Percentiles rank a stretch among this genome's conserved stretches.
Evolutionary conservation across 2,797 vertebrate genomes (phyloP).

Genomic region (Yasuhikotakia modesta): DNA sequence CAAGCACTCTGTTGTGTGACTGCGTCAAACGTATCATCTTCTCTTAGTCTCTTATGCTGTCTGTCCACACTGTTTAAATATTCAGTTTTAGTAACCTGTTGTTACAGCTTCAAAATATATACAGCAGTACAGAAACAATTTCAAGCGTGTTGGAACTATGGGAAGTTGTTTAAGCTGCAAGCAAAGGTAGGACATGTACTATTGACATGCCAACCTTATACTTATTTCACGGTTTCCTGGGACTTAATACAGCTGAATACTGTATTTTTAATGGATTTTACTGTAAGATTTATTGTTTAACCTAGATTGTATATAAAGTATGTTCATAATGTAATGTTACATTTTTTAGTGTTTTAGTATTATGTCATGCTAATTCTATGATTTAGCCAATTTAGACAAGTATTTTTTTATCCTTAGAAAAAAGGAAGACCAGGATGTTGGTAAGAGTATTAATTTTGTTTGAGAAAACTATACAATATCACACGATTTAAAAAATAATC

Average conservation of each 20-base stretch:
- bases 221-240: not conserved
- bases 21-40: not conserved
- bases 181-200: slow-evolving; percentile 12
- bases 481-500: too few species aligned
- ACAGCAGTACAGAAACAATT: not conserved
- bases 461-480: too few species aligned
- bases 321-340: not conserved
- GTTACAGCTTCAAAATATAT: not conserved
- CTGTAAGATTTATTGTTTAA: too few species aligned
- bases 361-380: slow-evolving; percentile 54
- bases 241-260: too few species aligned
- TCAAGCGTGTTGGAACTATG: slow-evolving; percentile 24
- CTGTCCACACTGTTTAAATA: not conserved
- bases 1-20: slow-evolving; percentile 44
- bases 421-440: slow-evolving; percentile 60
- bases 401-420: slow-evolving; percentile 57
- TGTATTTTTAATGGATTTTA: too few species aligned
- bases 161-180: slow-evolving; percentile 22
- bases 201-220: not conserved
- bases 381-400: slow-evolving; percentile 1
- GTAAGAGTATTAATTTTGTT: slow-evolving; percentile 56
- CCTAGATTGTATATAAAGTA: too few species aligned
- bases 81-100: not conserved
- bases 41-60: slow-evolving; percentile 15
- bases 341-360: slow-evolving; percentile 20